phyloP scores from a whole-genome alignment of 2,888 invertebrate genomes.

The Latrodectus elegans region DNA sequence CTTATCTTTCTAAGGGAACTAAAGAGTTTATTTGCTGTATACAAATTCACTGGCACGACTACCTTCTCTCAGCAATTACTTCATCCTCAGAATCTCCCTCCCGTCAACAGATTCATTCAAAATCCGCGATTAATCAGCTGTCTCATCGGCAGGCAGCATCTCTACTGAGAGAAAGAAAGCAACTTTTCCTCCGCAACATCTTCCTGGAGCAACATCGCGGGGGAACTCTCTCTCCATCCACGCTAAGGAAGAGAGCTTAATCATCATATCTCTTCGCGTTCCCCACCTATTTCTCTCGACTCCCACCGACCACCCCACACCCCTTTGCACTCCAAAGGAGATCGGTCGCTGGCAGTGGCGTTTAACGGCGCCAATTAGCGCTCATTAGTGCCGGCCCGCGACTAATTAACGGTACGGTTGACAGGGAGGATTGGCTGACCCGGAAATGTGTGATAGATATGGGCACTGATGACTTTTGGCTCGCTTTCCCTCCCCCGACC shows the following conservation, averaged over 20 bases:
- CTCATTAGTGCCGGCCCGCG: conserved; percentile 60
- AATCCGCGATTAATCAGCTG: no score
- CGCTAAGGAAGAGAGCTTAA: conserved; percentile 39
- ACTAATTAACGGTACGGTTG: conserved; percentile 67
- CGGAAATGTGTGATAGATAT: conserved; percentile 65
- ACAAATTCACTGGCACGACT: no score
- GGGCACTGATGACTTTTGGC: conserved; percentile 63
- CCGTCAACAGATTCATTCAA: no score
- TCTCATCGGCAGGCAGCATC: no score
- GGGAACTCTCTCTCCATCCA: conserved; percentile 1
- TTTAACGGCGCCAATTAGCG: conserved; percentile 67
- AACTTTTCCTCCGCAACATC: neutral
- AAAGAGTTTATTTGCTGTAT: no score
- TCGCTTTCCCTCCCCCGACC: conserved; percentile 1
- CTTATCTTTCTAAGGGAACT: no score
- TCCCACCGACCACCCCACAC: conserved; percentile 4
- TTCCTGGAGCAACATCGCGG: neutral
- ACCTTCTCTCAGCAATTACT: no score
- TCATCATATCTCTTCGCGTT: conserved; percentile 33
- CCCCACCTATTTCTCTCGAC: neutral
- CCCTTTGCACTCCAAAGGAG: conserved; percentile 13
- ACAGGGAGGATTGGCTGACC: conserved; percentile 65
- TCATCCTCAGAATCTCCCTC: no score
- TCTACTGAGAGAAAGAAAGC: neutral
- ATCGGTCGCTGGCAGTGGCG: conserved; percentile 48